phyloP scores from a whole-genome alignment of 2,113 vertebrate genomes.

The Elephas maximus region DNA sequence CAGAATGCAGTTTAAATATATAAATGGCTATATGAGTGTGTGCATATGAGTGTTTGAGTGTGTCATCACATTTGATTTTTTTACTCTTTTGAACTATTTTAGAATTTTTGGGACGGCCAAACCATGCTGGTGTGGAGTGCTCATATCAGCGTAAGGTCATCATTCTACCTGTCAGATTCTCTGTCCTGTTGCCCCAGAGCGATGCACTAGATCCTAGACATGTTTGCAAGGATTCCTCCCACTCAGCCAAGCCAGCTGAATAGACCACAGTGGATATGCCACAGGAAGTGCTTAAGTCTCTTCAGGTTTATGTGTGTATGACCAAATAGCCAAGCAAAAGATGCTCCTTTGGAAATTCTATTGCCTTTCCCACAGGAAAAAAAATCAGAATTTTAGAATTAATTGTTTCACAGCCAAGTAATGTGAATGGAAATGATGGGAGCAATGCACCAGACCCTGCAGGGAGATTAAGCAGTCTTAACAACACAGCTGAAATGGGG shows the following conservation, averaged over 20 bases:
- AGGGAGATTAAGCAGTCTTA: neutral
- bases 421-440: neutral
- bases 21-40: neutral
- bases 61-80: neutral
- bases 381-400: conserved; percentile 25
- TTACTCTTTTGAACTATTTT: conserved; percentile 44
- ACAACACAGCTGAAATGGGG: neutral
- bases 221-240: neutral
- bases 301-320: neutral
- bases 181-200: neutral
- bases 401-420: neutral
- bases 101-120: neutral
- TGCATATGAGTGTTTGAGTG: neutral
- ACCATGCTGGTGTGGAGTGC: neutral
- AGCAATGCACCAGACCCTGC: neutral
- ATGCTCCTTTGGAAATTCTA: neutral
- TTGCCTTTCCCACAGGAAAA: neutral
- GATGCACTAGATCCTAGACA: neutral
- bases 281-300: neutral
- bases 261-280: neutral
- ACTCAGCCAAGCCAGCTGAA: neutral
- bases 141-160: neutral
- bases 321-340: neutral
- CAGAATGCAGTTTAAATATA: neutral
- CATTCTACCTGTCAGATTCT: neutral